Evolutionary conservation across 2,113 vertebrate species (phyloP), one percentile per base, ranked within the genome.

Genomic region (Penelope pileata): DNA sequence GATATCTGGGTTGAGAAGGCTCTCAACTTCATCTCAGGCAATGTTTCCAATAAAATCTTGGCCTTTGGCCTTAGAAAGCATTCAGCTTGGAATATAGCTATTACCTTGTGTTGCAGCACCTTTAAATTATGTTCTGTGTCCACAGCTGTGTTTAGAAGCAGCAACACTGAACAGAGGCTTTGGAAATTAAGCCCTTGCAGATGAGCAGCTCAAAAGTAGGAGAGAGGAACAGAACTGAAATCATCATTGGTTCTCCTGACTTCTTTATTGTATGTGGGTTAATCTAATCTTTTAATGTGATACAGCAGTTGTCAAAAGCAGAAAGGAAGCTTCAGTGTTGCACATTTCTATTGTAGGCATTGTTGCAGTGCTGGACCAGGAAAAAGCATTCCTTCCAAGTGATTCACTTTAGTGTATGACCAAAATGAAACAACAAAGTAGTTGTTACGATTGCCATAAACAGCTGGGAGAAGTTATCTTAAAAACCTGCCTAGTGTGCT

Each of bases 141-240:
- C 0, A 0, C 42, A 50, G 51, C 48, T 40, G 38, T 70, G 58
- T 26, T 24, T 8, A 24, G 38, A 34, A 34, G 34, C 4, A 66
- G 45, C 48, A 64, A 0, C 19, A 22, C 45, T 83, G 36, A 34
- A 59, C 30, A 47, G 63, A 51, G n/a, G 18, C 32, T 16, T 48
- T 85, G 53, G 36, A 40, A 81, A 32, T 82, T 50, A 45, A 66
- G 30, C 32, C 15, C 29, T 83, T 77, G 27, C 18, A 34, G 59
- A 30, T 6, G 7, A 84, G 34, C 54, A 59, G 56, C 24, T 80
- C 54, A 79, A 2, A 96, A 85, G 32, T 11, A 81, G 30, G 69
- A 83, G 50, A 53, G 24, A 11, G 29, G 23, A 86, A 38, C 18
- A 79, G 76, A 88, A n/a, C 7, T 29, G 34, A 47, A 91, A 62